Conservation (phyloP, 2,113 vertebrate species). For the Thermophis baileyi region DNA sequence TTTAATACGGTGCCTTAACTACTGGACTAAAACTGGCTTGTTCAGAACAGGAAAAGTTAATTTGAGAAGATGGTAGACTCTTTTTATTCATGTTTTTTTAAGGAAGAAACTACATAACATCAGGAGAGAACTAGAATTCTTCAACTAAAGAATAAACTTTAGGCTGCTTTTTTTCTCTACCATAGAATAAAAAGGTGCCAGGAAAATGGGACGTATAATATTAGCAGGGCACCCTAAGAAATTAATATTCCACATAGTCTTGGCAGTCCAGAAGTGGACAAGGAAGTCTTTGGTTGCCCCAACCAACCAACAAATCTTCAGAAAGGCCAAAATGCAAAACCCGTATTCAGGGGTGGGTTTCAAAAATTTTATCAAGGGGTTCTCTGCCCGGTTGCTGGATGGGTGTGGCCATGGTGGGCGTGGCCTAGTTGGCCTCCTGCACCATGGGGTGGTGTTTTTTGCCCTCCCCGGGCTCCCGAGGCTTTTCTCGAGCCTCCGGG, state of each 20-base stretch:
- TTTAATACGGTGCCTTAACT: no score
- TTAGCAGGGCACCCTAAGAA: not conserved
- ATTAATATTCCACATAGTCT: not conserved
- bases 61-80: no score
- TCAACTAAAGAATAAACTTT: not conserved
- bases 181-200: not conserved
- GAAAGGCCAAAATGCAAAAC: not conserved
- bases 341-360: no score
- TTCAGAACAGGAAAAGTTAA: no score
- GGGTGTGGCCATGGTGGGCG: no score
- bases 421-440: no score
- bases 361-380: no score
- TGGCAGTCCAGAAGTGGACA: not conserved
- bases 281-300: not conserved
- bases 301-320: not conserved
- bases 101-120: not conserved
- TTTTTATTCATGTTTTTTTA: not conserved
- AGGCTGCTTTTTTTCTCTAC: not conserved
- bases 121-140: not conserved
- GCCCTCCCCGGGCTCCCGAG: no score
- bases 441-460: no score
- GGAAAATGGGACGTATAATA: not conserved
- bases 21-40: no score
- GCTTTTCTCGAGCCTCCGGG: no score
- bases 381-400: no score